Evolutionary conservation across 2,888 invertebrate species (phyloP), one percentile per base, ranked within the genome.

Genomic region (Aphidoletes aphidimyza): DNA sequence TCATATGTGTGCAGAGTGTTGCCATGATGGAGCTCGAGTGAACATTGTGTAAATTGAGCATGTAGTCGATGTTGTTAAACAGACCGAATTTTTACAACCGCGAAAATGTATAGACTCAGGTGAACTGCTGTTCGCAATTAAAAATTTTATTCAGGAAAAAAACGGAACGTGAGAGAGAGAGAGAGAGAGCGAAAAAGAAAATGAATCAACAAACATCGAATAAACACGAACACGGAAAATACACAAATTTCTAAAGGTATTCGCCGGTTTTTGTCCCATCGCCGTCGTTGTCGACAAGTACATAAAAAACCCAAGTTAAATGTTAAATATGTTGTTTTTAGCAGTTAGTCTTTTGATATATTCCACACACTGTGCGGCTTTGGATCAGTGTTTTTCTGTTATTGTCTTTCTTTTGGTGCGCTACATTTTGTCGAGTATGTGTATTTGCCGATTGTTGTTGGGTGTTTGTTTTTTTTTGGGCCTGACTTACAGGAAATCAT

Each of bases 311-410:
- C n/a, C 9, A 22, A 8, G 14, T 37, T 5, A 81, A 81, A 81
- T 81, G 81, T 37, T 81, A 81, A 81, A 81, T 81, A 81, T 81
- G 81, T 81, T 81, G 81, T 81, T 81, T 69, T 81, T 37, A 81
- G 81, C 37, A 37, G 81, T 81, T 37, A 37, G 37, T 37, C 37
- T 81, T 81, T 81, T 37, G 81, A 37, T 36, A 81, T 81, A 81
- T 81, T 81, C 81, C 22, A 81, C 37, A 81, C 81, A 81, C 9
- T 81, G 37, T 17, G 81, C 37, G 81, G 81, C 22, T 39, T 59
- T 14, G n/a, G n/a, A n/a, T n/a, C n/a, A n/a, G n/a, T n/a, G 36
- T 36, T 81, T 81, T 36, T 37, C 22, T 81, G 8, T 37, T 81
- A 47, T 5, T 47, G 9, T 47, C 47, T 47, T 17, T 47, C 14